These are phyloP conservation scores for Strix uralensis DNA, from an alignment of 2,113 vertebrate species.

Conservation along the genomic window DNA sequence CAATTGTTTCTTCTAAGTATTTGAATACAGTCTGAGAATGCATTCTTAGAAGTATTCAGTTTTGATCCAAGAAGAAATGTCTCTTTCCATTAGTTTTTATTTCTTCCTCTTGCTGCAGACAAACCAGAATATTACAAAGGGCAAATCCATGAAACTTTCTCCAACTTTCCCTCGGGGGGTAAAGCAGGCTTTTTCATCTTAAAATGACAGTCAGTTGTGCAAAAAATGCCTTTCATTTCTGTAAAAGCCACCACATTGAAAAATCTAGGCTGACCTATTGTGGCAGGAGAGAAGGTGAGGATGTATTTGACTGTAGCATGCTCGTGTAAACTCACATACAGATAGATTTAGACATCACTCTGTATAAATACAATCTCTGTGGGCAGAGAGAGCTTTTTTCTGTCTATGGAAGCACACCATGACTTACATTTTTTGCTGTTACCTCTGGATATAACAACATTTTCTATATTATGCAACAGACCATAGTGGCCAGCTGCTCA, in stretches of 20 bases:
- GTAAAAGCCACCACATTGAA: background rate
- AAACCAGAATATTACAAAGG: conserved; percentile 6
- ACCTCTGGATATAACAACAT: background rate
- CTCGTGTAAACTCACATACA: background rate
- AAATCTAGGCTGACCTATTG: background rate
- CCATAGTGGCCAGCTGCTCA: background rate
- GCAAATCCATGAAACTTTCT: background rate
- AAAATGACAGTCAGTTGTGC: background rate
- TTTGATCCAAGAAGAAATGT: background rate
- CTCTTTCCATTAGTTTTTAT: conserved; percentile 29
- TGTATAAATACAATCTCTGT: background rate
- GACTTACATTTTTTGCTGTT: background rate
- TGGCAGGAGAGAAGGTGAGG: background rate
- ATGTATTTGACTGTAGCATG: background rate
- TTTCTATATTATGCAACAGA: background rate
- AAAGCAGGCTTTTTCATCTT: background rate
- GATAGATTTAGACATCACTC: background rate
- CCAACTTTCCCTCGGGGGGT: background rate
- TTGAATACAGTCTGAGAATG: background rate
- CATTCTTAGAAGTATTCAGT: background rate
- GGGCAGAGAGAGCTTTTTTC: background rate
- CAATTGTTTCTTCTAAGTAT: background rate
- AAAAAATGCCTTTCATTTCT: background rate
- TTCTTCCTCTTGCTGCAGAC: background rate
- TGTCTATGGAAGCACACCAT: background rate